These are phyloP conservation scores for Gadopsis bispinosus DNA, from an alignment of 2,797 vertebrate genomes.

Conservation along the genomic window DNA sequence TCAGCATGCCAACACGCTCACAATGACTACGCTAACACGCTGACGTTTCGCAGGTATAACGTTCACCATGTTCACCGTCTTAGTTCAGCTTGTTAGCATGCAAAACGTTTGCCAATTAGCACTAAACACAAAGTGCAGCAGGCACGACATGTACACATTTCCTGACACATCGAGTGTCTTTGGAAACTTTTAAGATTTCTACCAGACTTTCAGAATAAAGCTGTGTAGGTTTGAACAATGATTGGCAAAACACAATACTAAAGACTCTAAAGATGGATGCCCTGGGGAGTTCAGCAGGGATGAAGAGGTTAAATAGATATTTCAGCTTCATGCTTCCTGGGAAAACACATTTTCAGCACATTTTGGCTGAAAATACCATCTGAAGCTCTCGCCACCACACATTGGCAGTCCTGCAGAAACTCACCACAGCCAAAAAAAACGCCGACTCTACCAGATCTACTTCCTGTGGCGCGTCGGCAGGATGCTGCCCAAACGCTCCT, in stretches of 20 bases:
- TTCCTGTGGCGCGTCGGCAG: constrained; percentile 33
- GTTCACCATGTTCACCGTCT: too few relatives aligned
- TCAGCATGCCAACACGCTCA: too few relatives aligned
- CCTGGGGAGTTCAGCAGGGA: constrained; percentile 8
- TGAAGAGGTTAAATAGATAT: constrained; percentile 24
- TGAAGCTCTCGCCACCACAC: constrained; percentile 9
- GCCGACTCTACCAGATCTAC: constrained; percentile 30
- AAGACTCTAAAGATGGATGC: not conserved
- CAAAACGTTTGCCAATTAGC: too few relatives aligned
- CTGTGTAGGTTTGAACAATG: not conserved
- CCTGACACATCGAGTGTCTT: not conserved
- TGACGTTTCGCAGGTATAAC: too few relatives aligned
- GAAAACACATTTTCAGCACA: constrained; percentile 19
- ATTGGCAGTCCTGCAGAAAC: constrained; percentile 2
- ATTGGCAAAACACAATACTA: not conserved
- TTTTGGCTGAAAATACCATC: not conserved
- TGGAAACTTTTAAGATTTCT: not conserved
- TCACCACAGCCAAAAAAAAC: not conserved
- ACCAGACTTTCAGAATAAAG: not conserved
- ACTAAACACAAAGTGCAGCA: too few relatives aligned
- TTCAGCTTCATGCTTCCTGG: constrained; percentile 16
- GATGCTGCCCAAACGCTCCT: constrained; percentile 27
- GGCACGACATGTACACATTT: not conserved
- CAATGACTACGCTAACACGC: too few relatives aligned
- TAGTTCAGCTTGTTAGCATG: too few relatives aligned